Conservation (phyloP, 2,888 invertebrate species). For the Parthenolecanium corni region DNA sequence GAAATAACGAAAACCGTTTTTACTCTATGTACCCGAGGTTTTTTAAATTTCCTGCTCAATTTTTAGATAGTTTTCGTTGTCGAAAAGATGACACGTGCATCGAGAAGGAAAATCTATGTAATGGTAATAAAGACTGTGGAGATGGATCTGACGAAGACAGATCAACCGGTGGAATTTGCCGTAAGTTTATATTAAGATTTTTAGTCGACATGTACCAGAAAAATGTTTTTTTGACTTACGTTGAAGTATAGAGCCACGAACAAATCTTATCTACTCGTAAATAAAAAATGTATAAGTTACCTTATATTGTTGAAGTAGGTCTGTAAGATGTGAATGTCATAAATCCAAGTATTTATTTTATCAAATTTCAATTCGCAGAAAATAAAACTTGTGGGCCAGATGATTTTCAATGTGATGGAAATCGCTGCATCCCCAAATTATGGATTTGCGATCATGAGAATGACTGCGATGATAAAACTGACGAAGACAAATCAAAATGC, state of each 20-base stretch:
- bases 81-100: constrained; percentile 48
- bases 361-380: constrained; percentile 39
- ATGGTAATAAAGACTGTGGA: constrained; percentile 61
- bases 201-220: not conserved
- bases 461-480: constrained; percentile 63
- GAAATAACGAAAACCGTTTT: not conserved
- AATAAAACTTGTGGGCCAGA: constrained; percentile 44
- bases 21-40: not conserved
- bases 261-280: too few relatives aligned
- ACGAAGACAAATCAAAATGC: constrained; percentile 51
- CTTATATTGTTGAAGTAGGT: too few relatives aligned
- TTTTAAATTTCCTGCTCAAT: not conserved
- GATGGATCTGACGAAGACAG: constrained; percentile 64
- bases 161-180: constrained; percentile 50
- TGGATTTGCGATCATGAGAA: constrained; percentile 46
- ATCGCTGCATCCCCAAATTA: constrained; percentile 51
- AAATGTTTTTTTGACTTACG: too few relatives aligned
- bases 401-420: constrained; percentile 36
- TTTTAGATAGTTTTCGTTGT: constrained; percentile 32
- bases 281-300: too few relatives aligned
- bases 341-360: too few relatives aligned
- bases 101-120: constrained; percentile 55
- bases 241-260: too few relatives aligned
- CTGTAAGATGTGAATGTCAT: too few relatives aligned
- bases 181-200: constrained; percentile 34